phyloP scores from a whole-genome alignment of 2,888 invertebrate genomes.

The Euphydryas editha region DNA sequence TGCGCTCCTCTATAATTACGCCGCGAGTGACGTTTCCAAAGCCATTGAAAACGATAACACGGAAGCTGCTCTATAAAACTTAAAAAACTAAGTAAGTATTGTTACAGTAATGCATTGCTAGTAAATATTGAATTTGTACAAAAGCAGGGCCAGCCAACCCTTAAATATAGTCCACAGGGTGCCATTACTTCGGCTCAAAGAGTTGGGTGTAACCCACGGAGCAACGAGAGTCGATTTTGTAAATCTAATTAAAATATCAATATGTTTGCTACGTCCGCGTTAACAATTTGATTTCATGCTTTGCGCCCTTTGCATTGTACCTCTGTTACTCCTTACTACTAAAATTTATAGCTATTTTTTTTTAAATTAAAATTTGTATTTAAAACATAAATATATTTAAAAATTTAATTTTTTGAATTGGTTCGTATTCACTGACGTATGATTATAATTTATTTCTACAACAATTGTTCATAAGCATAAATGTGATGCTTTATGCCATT shows the following conservation, averaged over 20 bases:
- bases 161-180: conserved; percentile 79
- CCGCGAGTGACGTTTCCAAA: conserved; percentile 76
- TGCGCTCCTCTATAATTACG: conserved; percentile 78
- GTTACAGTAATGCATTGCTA: conserved; percentile 82
- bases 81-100: conserved; percentile 81
- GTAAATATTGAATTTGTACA: conserved; percentile 82
- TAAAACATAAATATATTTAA: neutral
- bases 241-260: conserved; percentile 84
- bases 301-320: conserved; percentile 55
- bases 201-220: conserved; percentile 77
- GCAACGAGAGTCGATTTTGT: conserved; percentile 74
- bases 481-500: conserved; percentile 51
- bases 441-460: too few species aligned
- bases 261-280: conserved; percentile 78
- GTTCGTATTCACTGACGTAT: neutral
- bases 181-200: conserved; percentile 81
- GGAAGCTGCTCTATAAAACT: conserved; percentile 79
- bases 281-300: conserved; percentile 82
- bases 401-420: neutral
- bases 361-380: neutral
- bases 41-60: conserved; percentile 82
- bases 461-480: neutral
- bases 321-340: conserved; percentile 14
- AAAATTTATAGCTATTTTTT: conserved; percentile 11
- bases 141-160: conserved; percentile 77